A percentile compares a stretch with the other conserved stretches of the same genome.
Conservation (phyloP, 2,888 invertebrate genomes). For the Hydriomena furcata region DNA sequence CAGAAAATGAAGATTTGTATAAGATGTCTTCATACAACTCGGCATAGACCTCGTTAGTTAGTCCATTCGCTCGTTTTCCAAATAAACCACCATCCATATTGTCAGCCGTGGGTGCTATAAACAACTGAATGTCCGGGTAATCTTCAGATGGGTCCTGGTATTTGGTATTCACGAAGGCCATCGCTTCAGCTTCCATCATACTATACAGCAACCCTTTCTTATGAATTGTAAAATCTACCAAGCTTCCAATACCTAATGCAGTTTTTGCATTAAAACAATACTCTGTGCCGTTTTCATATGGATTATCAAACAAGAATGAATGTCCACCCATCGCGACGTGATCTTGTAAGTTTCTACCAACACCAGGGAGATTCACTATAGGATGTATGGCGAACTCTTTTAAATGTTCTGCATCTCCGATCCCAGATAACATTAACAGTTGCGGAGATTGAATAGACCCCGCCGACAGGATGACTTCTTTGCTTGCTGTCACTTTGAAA, state of each 20-base stretch:
- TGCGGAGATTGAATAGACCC: slow-evolving; percentile 94
- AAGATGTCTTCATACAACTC: slow-evolving; percentile 88
- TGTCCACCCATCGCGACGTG: slow-evolving; percentile 92
- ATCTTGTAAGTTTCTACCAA: slow-evolving; percentile 92
- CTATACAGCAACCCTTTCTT: slow-evolving; percentile 88
- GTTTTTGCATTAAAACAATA: slow-evolving; percentile 88
- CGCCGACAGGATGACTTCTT: slow-evolving; percentile 93
- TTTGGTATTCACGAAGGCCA: slow-evolving; percentile 90
- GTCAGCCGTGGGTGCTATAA: slow-evolving; percentile 89
- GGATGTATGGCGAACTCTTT: slow-evolving; percentile 84
- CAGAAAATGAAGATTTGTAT: slow-evolving; percentile 86
- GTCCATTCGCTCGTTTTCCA: slow-evolving; percentile 86
- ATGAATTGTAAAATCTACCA: slow-evolving; percentile 85
- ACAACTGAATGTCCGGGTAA: slow-evolving; percentile 91
- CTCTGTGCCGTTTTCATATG: slow-evolving; percentile 79
- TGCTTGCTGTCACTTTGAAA: slow-evolving; percentile 84
- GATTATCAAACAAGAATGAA: slow-evolving; percentile 87
- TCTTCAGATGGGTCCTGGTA: slow-evolving; percentile 86
- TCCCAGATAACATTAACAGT: slow-evolving; percentile 92
- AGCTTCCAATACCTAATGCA: slow-evolving; percentile 83
- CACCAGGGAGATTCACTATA: slow-evolving; percentile 86
- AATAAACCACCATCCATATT: slow-evolving; percentile 91
- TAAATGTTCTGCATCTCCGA: slow-evolving; percentile 87
- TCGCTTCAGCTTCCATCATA: slow-evolving; percentile 90
- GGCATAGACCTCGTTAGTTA: slow-evolving; percentile 87